Conservation (phyloP, 2,113 vertebrate species). For the Euleptes europaea region DNA sequence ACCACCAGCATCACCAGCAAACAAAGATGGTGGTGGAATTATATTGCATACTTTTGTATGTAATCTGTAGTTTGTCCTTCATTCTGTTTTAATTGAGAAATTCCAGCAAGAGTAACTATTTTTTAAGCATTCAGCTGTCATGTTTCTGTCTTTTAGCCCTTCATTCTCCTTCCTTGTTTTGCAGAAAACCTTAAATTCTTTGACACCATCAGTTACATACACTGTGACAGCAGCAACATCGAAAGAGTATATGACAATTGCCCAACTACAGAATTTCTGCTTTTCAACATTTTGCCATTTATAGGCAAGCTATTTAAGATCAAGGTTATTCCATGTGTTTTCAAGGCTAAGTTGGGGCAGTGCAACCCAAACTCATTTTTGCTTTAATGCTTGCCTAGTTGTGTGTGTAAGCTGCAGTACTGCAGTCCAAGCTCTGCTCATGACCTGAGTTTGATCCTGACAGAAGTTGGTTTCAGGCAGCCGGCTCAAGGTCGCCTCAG, state of each 20-base stretch:
- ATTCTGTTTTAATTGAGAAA: background rate
- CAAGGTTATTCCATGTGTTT: background rate
- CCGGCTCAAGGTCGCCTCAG: too few relatives aligned
- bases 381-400: background rate
- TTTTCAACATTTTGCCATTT: background rate
- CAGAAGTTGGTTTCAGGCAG: too few relatives aligned
- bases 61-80: background rate
- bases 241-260: background rate
- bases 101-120: constrained; percentile 4
- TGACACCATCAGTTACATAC: background rate
- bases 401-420: too few relatives aligned
- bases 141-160: background rate
- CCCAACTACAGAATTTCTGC: background rate
- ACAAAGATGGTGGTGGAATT: too few relatives aligned
- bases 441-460: too few relatives aligned
- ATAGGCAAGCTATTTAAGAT: background rate
- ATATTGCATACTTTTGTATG: too few relatives aligned
- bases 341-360: background rate
- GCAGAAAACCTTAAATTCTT: constrained; percentile 12
- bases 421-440: too few relatives aligned
- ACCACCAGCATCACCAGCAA: too few relatives aligned
- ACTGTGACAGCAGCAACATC: constrained; percentile 8
- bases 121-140: background rate
- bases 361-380: background rate
- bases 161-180: constrained; percentile 4